phyloP scores from a whole-genome alignment of 1,140 invertebrate species.

The Littorina saxatilis region DNA sequence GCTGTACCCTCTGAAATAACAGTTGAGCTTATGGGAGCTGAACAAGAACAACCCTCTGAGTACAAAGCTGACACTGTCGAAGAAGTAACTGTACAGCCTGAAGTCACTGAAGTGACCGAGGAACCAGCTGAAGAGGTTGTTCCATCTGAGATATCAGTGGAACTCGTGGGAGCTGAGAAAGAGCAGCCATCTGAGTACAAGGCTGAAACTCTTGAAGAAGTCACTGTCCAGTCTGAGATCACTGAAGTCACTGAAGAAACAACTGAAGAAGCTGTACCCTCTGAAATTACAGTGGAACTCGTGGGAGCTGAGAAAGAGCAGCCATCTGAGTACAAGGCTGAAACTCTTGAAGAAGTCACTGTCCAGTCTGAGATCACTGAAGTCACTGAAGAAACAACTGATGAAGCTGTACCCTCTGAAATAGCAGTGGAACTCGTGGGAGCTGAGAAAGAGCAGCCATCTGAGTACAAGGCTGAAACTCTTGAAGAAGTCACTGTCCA shows the following conservation, averaged over 20 bases:
- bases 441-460: conserved; percentile 43
- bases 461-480: conserved; percentile 47
- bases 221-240: conserved; percentile 46
- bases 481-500: conserved; percentile 40
- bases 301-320: conserved; percentile 47
- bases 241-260: conserved; percentile 46
- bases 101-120: conserved; percentile 50
- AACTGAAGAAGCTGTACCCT: conserved; percentile 36
- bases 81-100: conserved; percentile 46
- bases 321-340: conserved; percentile 49
- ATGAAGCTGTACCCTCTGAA: conserved; percentile 43
- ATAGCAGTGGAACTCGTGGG: conserved; percentile 41
- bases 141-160: conserved; percentile 50
- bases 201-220: conserved; percentile 49
- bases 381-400: conserved; percentile 44
- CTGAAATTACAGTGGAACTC: conserved; percentile 50
- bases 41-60: conserved; percentile 44
- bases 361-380: conserved; percentile 42
- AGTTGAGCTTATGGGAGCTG: conserved; percentile 43
- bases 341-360: conserved; percentile 41
- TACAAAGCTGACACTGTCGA: conserved; percentile 46
- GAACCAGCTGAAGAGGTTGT: conserved; percentile 44
- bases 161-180: conserved; percentile 49
- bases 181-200: conserved; percentile 49
- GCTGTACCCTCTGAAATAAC: conserved; percentile 45